phyloP scores from a whole-genome alignment of 2,888 invertebrate genomes.

The Zaprionus obscuricornis region DNA sequence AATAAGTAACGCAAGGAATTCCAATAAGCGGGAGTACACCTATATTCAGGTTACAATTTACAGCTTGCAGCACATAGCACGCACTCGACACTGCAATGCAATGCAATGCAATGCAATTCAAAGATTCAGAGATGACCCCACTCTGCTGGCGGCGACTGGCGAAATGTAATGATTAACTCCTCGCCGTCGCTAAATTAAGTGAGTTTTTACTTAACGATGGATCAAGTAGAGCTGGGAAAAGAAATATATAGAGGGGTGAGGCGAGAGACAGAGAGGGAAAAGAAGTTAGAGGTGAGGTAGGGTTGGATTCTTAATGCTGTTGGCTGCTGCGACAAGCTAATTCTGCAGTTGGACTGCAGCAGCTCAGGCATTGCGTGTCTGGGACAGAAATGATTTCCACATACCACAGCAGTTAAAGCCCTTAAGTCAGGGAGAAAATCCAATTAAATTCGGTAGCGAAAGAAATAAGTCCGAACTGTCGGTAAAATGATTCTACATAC shows the following conservation, averaged over 20 bases:
- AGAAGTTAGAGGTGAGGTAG: neutral
- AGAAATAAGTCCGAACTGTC: constrained; percentile 80
- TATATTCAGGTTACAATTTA: too few species aligned
- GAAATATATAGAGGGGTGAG: constrained; percentile 1
- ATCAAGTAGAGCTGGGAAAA: neutral
- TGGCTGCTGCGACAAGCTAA: constrained; percentile 61
- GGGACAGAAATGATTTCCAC: constrained; percentile 77
- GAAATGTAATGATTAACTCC: constrained; percentile 77
- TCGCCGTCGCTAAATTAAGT: constrained; percentile 75
- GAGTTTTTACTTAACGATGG: constrained; percentile 69
- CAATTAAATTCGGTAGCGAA: constrained; percentile 81
- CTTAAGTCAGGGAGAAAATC: constrained; percentile 80
- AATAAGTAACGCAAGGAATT: too few species aligned
- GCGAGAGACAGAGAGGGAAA: neutral
- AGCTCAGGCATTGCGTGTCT: constrained; percentile 62
- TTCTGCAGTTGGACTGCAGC: constrained; percentile 31
- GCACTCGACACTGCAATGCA: too few species aligned
- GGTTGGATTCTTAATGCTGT: constrained; percentile 46
- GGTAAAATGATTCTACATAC: constrained; percentile 80
- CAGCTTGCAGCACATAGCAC: constrained; percentile 36
- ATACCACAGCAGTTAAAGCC: constrained; percentile 79
- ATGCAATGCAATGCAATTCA: too few species aligned
- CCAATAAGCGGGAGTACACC: too few species aligned
- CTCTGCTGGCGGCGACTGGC: constrained; percentile 45
- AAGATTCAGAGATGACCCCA: constrained; percentile 34